phyloP scores from a whole-genome alignment of 2,888 invertebrate species.

The Amphimallon solstitiale region DNA sequence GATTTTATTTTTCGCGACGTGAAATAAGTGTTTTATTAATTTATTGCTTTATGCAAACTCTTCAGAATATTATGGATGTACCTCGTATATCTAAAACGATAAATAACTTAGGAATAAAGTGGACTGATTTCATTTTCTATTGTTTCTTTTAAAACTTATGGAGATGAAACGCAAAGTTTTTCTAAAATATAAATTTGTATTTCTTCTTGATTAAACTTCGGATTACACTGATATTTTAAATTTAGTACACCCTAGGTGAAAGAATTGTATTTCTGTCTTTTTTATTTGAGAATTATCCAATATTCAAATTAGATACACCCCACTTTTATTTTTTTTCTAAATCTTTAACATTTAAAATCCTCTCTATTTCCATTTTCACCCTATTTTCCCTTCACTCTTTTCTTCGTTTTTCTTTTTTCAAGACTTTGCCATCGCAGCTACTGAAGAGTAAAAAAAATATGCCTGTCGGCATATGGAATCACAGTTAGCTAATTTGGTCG shows the following conservation, averaged over 20 bases:
- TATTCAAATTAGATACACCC: slow-evolving; percentile 20
- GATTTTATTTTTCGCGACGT: too few relatives aligned
- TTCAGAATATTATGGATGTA: too few relatives aligned
- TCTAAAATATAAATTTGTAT: too few relatives aligned
- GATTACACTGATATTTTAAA: too few relatives aligned
- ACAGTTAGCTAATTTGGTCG: slow-evolving; percentile 13
- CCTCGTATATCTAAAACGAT: too few relatives aligned
- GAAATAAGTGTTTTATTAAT: too few relatives aligned
- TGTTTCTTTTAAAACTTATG: slow-evolving; percentile 18
- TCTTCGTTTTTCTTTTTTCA: not conserved
- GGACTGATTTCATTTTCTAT: too few relatives aligned
- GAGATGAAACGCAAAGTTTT: too few relatives aligned
- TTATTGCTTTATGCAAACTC: too few relatives aligned
- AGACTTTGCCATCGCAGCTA: not conserved
- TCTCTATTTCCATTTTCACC: slow-evolving; percentile 24
- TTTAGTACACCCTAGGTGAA: not conserved
- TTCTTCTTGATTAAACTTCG: too few relatives aligned
- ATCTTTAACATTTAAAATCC: slow-evolving; percentile 20
- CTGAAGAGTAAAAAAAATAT: not conserved
- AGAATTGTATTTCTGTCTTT: not conserved
- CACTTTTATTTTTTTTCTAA: slow-evolving; percentile 21
- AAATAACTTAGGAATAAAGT: too few relatives aligned
- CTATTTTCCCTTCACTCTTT: slow-evolving; percentile 6
- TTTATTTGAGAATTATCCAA: slow-evolving; percentile 5
- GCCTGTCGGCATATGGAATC: not conserved